These are phyloP conservation scores for Pherbina coryleti DNA, from an alignment of 2,888 invertebrate genomes.

Conservation along the genomic window DNA sequence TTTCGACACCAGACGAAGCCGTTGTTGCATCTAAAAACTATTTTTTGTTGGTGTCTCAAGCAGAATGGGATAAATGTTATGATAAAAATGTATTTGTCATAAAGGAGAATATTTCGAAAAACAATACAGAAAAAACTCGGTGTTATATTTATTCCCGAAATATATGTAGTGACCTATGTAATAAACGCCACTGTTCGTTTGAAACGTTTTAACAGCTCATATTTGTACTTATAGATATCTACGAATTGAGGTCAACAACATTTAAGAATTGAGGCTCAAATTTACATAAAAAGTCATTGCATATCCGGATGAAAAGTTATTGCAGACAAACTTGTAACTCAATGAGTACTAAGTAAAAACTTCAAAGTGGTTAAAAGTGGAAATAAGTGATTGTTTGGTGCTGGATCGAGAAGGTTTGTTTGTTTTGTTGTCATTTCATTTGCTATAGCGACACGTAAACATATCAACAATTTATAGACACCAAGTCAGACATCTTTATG, in stretches of 20 bases:
- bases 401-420: not conserved
- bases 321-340: not conserved
- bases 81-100: too few species aligned
- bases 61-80: too few species aligned
- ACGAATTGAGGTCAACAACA: conserved; percentile 17
- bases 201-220: too few species aligned
- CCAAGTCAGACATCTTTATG: not conserved
- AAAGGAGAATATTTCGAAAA: too few species aligned
- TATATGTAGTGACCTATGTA: too few species aligned
- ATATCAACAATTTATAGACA: not conserved
- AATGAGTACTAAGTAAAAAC: not conserved
- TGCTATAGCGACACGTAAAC: conserved; percentile 23
- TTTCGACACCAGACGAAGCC: too few species aligned
- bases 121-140: too few species aligned
- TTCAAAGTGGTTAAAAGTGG: not conserved
- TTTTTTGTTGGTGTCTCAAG: too few species aligned
- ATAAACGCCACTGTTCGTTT: too few species aligned
- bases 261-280: conserved; percentile 7
- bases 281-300: conserved; percentile 17
- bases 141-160: too few species aligned
- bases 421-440: conserved; percentile 19
- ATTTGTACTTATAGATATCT: too few species aligned
- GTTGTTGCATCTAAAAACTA: too few species aligned
- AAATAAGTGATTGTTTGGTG: conserved; percentile 3
- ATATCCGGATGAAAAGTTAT: conserved; percentile 4